A percentile compares a stretch with the other conserved stretches of the same genome.
Conservation (phyloP, 2,797 vertebrate species). For the Falco novaeseelandiae region DNA sequence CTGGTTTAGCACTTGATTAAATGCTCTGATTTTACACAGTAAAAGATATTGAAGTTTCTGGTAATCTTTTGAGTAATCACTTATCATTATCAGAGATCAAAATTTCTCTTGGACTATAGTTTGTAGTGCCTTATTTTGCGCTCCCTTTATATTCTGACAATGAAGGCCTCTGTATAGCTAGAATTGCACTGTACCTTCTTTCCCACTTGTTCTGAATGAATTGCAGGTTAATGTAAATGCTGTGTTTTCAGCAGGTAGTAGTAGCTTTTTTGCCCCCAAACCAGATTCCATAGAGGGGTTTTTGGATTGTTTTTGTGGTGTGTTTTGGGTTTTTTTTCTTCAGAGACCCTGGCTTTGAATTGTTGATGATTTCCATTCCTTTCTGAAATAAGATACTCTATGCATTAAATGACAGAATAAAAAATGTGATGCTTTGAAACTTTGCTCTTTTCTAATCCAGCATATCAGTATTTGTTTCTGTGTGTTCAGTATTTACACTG, state of each 20-base stretch:
- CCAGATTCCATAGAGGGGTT: background rate
- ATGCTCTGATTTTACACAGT: background rate
- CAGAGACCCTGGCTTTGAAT: background rate
- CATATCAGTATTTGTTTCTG: background rate
- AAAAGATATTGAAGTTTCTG: background rate
- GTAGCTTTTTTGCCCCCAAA: background rate
- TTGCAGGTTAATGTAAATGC: background rate
- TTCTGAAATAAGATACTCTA: background rate
- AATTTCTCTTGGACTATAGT: background rate
- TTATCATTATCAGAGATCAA: background rate
- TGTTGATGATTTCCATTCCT: background rate
- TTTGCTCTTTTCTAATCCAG: background rate
- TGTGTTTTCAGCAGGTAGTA: background rate
- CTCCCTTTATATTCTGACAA: background rate
- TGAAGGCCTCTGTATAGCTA: background rate
- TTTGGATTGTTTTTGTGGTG: background rate
- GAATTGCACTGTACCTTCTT: background rate
- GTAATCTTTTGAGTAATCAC: background rate
- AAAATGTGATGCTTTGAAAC: background rate
- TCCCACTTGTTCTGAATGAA: background rate
- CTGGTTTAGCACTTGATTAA: background rate
- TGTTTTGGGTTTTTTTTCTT: background rate
- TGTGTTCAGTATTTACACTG: background rate
- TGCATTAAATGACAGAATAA: background rate
- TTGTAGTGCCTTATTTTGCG: background rate